phyloP scores from a whole-genome alignment of 2,797 vertebrate genomes.

The Distichodus sexfasciatus region DNA sequence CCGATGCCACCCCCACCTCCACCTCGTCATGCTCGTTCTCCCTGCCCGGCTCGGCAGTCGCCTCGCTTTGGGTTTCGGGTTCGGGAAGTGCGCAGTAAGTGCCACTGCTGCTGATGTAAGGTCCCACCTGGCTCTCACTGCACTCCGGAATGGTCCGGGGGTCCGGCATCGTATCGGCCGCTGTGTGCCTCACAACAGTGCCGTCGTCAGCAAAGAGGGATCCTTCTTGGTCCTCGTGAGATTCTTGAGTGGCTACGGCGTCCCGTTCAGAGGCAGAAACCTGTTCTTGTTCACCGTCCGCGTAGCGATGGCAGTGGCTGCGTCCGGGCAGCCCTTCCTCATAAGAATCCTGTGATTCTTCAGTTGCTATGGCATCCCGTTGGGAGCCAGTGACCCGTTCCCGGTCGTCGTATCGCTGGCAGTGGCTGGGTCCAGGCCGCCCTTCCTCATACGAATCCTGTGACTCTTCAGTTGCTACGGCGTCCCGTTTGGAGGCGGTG shows the following conservation, averaged over 20 bases:
- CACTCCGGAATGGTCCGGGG: no score
- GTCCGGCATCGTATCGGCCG: conserved; percentile 74
- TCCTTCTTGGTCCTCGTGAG: conserved; percentile 59
- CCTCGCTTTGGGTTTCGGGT: no score
- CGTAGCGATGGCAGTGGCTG: conserved; percentile 15
- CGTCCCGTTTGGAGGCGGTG: no score
- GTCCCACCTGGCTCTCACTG: conserved; percentile 69
- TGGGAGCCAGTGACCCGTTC: no score
- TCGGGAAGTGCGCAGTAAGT: conserved; percentile 69
- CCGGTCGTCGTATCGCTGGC: no score
- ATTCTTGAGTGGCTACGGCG: conserved; percentile 69
- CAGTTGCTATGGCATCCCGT: no score
- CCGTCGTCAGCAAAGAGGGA: conserved; percentile 69
- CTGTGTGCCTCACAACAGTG: conserved; percentile 64
- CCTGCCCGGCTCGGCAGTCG: conserved; percentile 60
- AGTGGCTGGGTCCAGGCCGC: no score
- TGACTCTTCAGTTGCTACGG: no score
- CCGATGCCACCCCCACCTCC: conserved; percentile 55
- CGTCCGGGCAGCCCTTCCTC: no score
- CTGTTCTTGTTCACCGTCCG: no score
- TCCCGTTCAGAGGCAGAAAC: conserved; percentile 55
- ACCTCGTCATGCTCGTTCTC: conserved; percentile 43
- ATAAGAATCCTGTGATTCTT: no score
- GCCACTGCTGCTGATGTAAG: conserved; percentile 78
- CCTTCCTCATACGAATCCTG: no score